Evolutionary conservation across 2,888 invertebrate genomes (phyloP).

Genomic region (Tanypteryx hageni): DNA sequence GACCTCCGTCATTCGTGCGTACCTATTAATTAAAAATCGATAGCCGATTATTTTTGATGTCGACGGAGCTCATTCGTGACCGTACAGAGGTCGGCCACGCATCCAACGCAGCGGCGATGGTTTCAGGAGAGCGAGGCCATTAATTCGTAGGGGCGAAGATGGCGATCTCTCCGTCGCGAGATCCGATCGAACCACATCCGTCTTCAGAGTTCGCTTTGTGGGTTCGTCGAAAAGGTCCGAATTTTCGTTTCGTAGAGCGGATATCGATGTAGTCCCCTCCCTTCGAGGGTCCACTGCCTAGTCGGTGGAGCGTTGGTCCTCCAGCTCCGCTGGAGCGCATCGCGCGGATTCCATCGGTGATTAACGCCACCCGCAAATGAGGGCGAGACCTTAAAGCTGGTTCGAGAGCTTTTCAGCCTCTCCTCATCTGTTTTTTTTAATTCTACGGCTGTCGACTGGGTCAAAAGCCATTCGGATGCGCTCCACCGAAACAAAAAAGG

Average conservation of each 20-base stretch:
- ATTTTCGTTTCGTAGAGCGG: not conserved
- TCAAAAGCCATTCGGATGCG: not conserved
- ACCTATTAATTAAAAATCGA: no score
- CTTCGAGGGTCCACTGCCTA: not conserved
- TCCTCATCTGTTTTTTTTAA: not conserved
- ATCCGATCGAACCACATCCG: not conserved
- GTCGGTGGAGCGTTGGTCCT: not conserved
- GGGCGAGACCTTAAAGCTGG: constrained; percentile 17
- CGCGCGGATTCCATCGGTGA: constrained; percentile 33
- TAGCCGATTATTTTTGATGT: no score
- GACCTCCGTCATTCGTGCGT: no score
- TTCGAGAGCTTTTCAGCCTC: constrained; percentile 2
- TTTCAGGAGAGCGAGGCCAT: no score
- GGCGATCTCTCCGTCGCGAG: not conserved
- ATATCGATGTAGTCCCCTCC: not conserved
- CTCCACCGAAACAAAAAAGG: not conserved
- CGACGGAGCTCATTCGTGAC: no score
- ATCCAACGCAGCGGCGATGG: no score
- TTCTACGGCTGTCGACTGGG: not conserved
- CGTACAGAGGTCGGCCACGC: no score
- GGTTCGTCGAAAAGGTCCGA: not conserved
- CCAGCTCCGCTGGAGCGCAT: not conserved
- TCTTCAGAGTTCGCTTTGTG: not conserved
- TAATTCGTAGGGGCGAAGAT: not conserved
- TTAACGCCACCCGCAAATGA: constrained; percentile 40